Percentiles rank a stretch among this genome's conserved stretches.
Evolutionary conservation across 2,888 invertebrate genomes (phyloP).

Genomic region (Philopedon plagiatum): DNA sequence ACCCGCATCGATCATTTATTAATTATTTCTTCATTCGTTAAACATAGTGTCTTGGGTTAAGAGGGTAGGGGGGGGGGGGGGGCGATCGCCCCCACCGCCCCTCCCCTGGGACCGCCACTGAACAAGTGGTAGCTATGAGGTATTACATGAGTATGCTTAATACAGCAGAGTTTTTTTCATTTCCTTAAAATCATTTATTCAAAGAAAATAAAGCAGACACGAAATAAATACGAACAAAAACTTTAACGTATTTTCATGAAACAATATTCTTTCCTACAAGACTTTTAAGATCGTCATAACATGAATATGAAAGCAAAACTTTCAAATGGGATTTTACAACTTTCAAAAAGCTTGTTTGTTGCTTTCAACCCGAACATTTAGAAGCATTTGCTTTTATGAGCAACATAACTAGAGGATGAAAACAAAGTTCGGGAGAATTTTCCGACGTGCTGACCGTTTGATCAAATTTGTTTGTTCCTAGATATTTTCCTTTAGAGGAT

Average conservation of each 20-base stretch:
- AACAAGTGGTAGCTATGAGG: neutral
- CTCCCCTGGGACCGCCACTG: too few relatives aligned
- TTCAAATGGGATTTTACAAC: conserved; percentile 32
- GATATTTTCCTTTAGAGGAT: conserved; percentile 1
- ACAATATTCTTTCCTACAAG: conserved; percentile 2
- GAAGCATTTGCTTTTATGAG: conserved; percentile 25
- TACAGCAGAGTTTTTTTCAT: neutral
- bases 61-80: too few relatives aligned
- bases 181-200: neutral
- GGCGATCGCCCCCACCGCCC: too few relatives aligned
- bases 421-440: conserved; percentile 22
- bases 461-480: conserved; percentile 21
- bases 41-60: too few relatives aligned
- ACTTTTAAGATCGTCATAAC: neutral
- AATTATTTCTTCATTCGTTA: too few relatives aligned
- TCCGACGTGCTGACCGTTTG: conserved; percentile 20
- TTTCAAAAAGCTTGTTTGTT: conserved; percentile 30
- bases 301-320: conserved; percentile 22
- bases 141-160: too few relatives aligned
- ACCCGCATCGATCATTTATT: too few relatives aligned
- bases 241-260: conserved; percentile 6
- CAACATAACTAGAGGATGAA: conserved; percentile 23
- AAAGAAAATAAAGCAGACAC: neutral
- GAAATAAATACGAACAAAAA: conserved; percentile 3
- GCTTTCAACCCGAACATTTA: conserved; percentile 25